Percentiles rank a stretch among this genome's conserved stretches.
Conservation (phyloP, 2,888 invertebrate species). For the Synergus itoensis region DNA sequence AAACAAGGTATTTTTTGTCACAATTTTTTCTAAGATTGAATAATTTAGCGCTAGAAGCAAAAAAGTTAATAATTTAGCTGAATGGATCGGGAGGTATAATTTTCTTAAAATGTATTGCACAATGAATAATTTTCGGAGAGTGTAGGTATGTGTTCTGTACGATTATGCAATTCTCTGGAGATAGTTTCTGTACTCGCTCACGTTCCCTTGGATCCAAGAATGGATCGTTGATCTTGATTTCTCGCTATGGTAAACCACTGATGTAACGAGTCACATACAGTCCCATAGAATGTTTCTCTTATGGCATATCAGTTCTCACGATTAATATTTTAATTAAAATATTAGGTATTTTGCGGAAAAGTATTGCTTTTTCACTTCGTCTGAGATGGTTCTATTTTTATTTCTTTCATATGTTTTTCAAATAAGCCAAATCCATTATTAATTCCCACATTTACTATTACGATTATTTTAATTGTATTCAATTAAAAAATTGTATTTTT, state of each 20-base stretch:
- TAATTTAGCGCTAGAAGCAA: not conserved
- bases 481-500: not conserved
- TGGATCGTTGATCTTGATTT: conserved; percentile 55
- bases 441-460: not conserved
- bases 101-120: not conserved
- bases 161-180: conserved; percentile 1
- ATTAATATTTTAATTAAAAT: not conserved
- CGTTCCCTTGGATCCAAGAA: conserved; percentile 7
- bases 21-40: not conserved
- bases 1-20: not conserved
- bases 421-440: not conserved
- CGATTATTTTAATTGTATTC: conserved; percentile 15
- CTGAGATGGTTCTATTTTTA: not conserved
- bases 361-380: not conserved
- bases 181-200: conserved; percentile 30
- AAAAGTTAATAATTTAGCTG: not conserved
- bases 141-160: conserved; percentile 27
- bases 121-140: conserved; percentile 21
- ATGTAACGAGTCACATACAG: not conserved
- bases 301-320: not conserved
- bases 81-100: not conserved
- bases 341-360: not conserved
- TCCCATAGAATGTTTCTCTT: conserved; percentile 2
- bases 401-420: not conserved
- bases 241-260: conserved; percentile 45